Evolutionary conservation across 2,113 vertebrate species (phyloP), one percentile per base, ranked within the genome.

Genomic region (Ictalurus furcatus): DNA sequence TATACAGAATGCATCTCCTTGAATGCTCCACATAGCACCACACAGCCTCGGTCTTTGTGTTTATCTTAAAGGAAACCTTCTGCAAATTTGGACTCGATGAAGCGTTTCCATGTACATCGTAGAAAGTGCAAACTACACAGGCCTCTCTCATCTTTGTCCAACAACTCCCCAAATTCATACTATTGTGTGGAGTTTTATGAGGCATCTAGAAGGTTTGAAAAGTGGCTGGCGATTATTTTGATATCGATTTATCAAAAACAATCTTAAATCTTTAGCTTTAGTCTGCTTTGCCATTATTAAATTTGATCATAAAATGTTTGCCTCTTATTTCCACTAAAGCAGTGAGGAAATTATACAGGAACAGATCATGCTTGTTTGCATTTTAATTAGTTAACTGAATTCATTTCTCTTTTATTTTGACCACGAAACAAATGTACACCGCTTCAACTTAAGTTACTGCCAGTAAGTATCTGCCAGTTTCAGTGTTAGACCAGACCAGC

Each of bases 21-120:
- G 86, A 92, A 91, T 94, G 94, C 94, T 92, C 92, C 91, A 11
- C 48, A 52, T 9, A 90, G 92, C 91, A 94, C 90, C 90, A 91
- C 90, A 89, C 91, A 93, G 91, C 92, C 93, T 12, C 91, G 28
- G 87, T 93, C 94, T 94, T 95, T 95, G 93, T 94, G 90, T 92
- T 93, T 85, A 88, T 92, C 91, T 94, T 95, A 93, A 94, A 93
- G 92, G 93, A 93, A 94, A 94, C 93, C 88, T 92, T 92, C 93
- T 93, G 93, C 93, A 94, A 94, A 94, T 94, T 94, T 93, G 93
- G 91, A 90, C 93, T 94, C 92, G 94, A 92, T 94, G 93, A 94
- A 92, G 93, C 93, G 89, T 93, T 91, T 90, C 91, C 89, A 90
- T 94, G 92, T 94, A 91, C 88, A 86, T 90, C 93, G 82, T 40